A percentile compares a stretch with the other conserved stretches of the same genome.
These are phyloP conservation scores for Alloscopus bannaensis DNA, from an alignment of 2,888 invertebrate species.

Conservation along the genomic window DNA sequence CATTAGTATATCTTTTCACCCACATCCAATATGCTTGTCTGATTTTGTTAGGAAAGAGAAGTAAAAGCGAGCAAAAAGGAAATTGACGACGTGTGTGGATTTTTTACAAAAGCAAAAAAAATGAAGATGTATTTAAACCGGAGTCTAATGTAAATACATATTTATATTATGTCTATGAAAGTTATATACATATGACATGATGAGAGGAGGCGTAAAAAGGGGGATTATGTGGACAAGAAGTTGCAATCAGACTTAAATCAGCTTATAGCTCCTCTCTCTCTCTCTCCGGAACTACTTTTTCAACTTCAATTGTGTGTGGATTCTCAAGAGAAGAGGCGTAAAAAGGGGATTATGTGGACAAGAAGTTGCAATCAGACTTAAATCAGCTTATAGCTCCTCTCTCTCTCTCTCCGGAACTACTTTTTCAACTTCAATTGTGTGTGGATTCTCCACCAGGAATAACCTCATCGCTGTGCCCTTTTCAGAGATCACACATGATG, in stretches of 20 bases:
- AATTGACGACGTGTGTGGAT: not conserved
- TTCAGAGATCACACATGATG: not conserved
- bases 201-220: not conserved
- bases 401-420: slow-evolving; percentile 9
- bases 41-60: slow-evolving; percentile 10
- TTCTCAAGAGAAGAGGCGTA: not conserved
- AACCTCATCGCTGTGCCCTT: not conserved
- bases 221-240: not conserved
- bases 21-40: not conserved
- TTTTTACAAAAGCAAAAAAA: not conserved
- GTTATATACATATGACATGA: not conserved
- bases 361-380: slow-evolving; percentile 26
- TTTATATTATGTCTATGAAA: not conserved
- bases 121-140: not conserved
- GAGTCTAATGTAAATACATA: not conserved
- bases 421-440: slow-evolving; percentile 47
- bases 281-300: too few relatives aligned
- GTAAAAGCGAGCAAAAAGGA: not conserved
- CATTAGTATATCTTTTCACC: not conserved
- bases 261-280: not conserved
- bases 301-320: not conserved
- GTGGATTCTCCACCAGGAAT: not conserved
- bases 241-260: not conserved
- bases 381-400: slow-evolving; percentile 30
- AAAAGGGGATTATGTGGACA: too few relatives aligned